Percentiles rank a stretch among this genome's conserved stretches.
phyloP scores from a whole-genome alignment of 2,888 invertebrate genomes.

The Athalia rosae region DNA sequence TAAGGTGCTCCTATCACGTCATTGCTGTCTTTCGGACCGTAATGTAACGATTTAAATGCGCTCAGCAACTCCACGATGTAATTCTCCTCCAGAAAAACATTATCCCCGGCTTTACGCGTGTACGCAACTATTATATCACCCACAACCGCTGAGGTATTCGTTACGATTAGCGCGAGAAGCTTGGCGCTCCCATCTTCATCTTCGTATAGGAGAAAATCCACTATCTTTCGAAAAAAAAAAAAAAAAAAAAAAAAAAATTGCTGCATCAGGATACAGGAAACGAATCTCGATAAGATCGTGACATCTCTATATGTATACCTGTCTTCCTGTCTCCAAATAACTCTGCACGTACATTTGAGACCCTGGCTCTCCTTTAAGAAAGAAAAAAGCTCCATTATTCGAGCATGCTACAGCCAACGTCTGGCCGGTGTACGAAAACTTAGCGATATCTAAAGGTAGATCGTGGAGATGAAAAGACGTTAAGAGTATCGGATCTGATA shows the following conservation, averaged over 20 bases:
- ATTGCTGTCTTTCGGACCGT: conserved; percentile 49
- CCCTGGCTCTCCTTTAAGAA: conserved; percentile 47
- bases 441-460: conserved; percentile 56
- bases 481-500: conserved; percentile 49
- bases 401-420: conserved; percentile 54
- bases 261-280: background rate
- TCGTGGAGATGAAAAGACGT: conserved; percentile 56
- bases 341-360: conserved; percentile 40
- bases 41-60: conserved; percentile 54
- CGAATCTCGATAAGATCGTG: background rate
- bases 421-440: conserved; percentile 58
- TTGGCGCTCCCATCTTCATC: conserved; percentile 32
- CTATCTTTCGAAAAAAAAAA: conserved; percentile 41
- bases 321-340: conserved; percentile 26
- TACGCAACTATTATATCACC: conserved; percentile 57
- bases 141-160: conserved; percentile 45
- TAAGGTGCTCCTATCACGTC: conserved; percentile 60
- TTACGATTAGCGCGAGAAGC: conserved; percentile 55
- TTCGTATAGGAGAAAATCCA: conserved; percentile 62
- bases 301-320: background rate
- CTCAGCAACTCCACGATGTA: conserved; percentile 52
- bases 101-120: conserved; percentile 48
- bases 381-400: conserved; percentile 55
- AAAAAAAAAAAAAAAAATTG: background rate
- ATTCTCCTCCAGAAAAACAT: conserved; percentile 32